Conservation (phyloP, 2,797 vertebrate species). For the Neosilurus hyrtlii region DNA sequence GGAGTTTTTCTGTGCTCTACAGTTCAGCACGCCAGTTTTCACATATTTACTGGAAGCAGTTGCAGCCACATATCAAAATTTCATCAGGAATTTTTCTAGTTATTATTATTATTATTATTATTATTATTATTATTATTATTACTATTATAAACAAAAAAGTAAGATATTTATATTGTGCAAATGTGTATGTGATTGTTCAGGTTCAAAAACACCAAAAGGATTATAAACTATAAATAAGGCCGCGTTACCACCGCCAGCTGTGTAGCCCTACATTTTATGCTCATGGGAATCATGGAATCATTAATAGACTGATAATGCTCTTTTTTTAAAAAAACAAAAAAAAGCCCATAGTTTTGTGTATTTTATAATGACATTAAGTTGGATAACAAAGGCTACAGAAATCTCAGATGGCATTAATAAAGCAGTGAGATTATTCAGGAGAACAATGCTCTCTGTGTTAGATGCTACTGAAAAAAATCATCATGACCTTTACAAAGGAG, state of each 20-base stretch:
- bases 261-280: background rate
- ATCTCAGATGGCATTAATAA: background rate
- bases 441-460: background rate
- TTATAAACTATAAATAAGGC: background rate
- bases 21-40: too few species aligned
- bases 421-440: background rate
- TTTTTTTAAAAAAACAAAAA: background rate
- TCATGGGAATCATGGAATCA: background rate
- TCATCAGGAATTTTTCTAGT: too few species aligned
- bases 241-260: background rate
- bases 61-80: too few species aligned
- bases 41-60: too few species aligned
- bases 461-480: background rate
- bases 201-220: background rate
- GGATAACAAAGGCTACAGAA: background rate
- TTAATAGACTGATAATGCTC: background rate
- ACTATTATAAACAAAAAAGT: constrained; percentile 6
- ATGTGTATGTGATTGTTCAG: background rate
- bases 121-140: background rate
- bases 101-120: too few species aligned
- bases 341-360: background rate
- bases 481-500: background rate
- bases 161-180: constrained; percentile 7
- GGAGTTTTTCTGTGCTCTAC: too few species aligned
- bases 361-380: background rate